Percentiles rank a stretch among this genome's conserved stretches.
phyloP scores from a whole-genome alignment of 1,140 invertebrate genomes.

The Drosophila malerkotliana region DNA sequence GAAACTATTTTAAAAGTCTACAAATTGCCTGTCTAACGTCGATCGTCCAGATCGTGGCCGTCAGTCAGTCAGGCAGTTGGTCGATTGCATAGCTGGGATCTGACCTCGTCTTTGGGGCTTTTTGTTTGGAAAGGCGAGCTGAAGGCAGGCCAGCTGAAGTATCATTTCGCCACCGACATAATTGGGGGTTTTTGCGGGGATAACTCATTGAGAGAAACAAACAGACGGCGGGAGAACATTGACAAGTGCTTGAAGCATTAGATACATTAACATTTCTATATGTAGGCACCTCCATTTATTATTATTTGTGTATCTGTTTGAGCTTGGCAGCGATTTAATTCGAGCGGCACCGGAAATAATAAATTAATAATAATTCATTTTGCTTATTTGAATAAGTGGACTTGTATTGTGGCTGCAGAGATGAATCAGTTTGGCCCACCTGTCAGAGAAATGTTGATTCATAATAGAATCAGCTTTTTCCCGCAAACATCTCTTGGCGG shows the following conservation, averaged over 20 bases:
- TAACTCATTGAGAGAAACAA: slow-evolving; percentile 18
- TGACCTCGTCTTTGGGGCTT: slow-evolving; percentile 67
- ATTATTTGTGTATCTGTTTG: slow-evolving; percentile 1
- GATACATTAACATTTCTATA: slow-evolving; percentile 22
- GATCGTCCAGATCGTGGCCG: slow-evolving; percentile 32
- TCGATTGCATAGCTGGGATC: slow-evolving; percentile 64
- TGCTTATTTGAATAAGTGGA: slow-evolving; percentile 43
- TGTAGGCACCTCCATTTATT: slow-evolving; percentile 2
- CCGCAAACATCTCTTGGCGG: slow-evolving; percentile 36
- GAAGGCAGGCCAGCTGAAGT: slow-evolving; percentile 33
- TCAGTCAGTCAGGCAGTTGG: slow-evolving; percentile 58
- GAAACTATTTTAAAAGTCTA: slow-evolving; percentile 78
- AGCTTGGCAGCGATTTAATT: slow-evolving; percentile 10
- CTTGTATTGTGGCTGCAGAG: slow-evolving; percentile 18
- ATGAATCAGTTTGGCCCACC: slow-evolving; percentile 63
- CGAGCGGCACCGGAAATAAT: slow-evolving; percentile 39
- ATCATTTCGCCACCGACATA: slow-evolving; percentile 52
- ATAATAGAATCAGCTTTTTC: slow-evolving; percentile 31
- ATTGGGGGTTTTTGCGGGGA: slow-evolving; percentile 43
- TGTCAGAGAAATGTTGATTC: slow-evolving; percentile 59
- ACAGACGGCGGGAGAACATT: slow-evolving; percentile 2
- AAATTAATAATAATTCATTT: slow-evolving; percentile 53
- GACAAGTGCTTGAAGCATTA: slow-evolving; percentile 33
- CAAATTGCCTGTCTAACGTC: slow-evolving; percentile 76
- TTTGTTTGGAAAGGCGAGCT: slow-evolving; percentile 63